Evolutionary conservation across 2,888 invertebrate genomes (phyloP), one percentile per base, ranked within the genome.

Genomic region (Diploptera punctata): DNA sequence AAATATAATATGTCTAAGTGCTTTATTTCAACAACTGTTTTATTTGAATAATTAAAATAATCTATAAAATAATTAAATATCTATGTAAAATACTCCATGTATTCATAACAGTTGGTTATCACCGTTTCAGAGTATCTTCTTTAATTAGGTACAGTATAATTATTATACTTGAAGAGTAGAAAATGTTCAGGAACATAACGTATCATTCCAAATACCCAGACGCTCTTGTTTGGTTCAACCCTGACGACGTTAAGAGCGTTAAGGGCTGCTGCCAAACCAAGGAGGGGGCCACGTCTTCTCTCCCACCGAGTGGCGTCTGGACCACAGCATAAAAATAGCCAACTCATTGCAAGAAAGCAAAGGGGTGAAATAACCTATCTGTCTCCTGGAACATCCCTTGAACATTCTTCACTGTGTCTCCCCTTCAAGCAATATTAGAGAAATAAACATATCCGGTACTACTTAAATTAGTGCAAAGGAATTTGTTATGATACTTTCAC

Each of bases 281-380:
- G 61, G 21, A 38, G 38, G 61, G 61, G 38, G 9, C 5, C 31
- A 5, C 13, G 10, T 19, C 38, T 61, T 61, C 33, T 61, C 38
- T 61, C 38, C 33, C 33, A 10, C 33, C 5, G 33, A 7, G 7
- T 31, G 31, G 43, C 65, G 65, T 65, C 65, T 65, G 65, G 65
- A 65, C 47, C 38, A 16, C 5, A 26, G 65, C 26, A 26, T 65
- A 65, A 65, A 65, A 65, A 65, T 65, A 65, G 47, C 65, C 65
- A 43, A n/a, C 44, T 19, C 44, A 65, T 43, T 13, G 21, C 65
- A 65, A 47, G 24, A 47, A 65, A 65, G 19, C 44, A 65, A 65
- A 65, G 65, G 65, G 65, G 65, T 65, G 26, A 47, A 65, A 24
- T 65, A 44, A 57, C 26, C 57, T 57, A 57, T 57, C 13, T 7